Percentiles rank a stretch among this genome's conserved stretches.
Conservation (phyloP, 2,888 invertebrate species). For the Pyrrhosoma nymphula region DNA sequence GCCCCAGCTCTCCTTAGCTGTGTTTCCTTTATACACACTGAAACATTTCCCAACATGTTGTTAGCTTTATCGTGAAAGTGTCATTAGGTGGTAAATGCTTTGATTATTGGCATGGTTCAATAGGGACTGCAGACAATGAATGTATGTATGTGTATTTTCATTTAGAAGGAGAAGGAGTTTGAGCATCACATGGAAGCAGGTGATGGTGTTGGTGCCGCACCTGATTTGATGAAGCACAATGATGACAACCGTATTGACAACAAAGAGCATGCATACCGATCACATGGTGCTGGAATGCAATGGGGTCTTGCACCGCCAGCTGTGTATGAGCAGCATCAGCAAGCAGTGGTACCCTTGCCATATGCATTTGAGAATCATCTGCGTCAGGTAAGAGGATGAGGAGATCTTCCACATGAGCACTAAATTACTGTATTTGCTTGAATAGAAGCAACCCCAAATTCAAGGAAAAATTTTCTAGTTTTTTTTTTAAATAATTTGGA, state of each 20-base stretch:
- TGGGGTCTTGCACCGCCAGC: slow-evolving; percentile 15
- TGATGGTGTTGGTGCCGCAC: slow-evolving; percentile 57
- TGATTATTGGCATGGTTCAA: neutral
- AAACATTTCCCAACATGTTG: too few species aligned
- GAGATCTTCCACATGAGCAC: neutral
- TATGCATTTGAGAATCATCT: slow-evolving; percentile 53
- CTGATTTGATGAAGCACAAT: slow-evolving; percentile 49
- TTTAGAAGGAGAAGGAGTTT: slow-evolving; percentile 16
- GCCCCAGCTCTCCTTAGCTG: too few species aligned
- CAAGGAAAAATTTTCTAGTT: too few species aligned
- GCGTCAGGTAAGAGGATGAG: neutral
- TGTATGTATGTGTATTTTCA: too few species aligned
- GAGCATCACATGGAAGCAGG: slow-evolving; percentile 53
- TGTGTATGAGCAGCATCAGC: slow-evolving; percentile 26
- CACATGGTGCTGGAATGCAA: slow-evolving; percentile 28
- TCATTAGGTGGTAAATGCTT: neutral
- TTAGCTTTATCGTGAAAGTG: too few species aligned
- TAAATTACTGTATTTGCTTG: neutral
- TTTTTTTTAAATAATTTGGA: too few species aligned
- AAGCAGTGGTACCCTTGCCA: slow-evolving; percentile 22
- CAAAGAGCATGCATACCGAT: slow-evolving; percentile 55
- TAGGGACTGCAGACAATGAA: neutral
- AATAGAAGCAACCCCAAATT: too few species aligned
- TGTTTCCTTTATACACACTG: too few species aligned
- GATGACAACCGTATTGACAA: slow-evolving; percentile 32